phyloP scores from a whole-genome alignment of 2,888 invertebrate species.

The Pachycephus smyrnensis region DNA sequence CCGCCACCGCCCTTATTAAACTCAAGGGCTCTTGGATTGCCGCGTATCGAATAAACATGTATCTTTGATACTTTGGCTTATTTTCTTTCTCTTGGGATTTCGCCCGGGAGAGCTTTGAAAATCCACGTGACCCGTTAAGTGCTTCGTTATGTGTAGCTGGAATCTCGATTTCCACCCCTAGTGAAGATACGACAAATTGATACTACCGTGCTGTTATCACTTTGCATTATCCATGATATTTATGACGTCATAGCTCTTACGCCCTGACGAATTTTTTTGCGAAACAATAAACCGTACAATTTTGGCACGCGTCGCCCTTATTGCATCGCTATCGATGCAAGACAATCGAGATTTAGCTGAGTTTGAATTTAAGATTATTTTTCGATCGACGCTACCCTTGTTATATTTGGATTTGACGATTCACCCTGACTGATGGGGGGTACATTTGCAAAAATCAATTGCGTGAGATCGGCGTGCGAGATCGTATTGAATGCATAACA shows the following conservation, averaged over 20 bases:
- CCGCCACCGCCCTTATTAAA: constrained; percentile 53
- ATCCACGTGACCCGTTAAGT: background rate
- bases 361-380: background rate
- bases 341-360: no score
- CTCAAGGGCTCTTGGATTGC: constrained; percentile 54
- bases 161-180: background rate
- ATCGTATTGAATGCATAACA: background rate
- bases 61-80: background rate
- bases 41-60: constrained; percentile 48
- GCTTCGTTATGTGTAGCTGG: background rate
- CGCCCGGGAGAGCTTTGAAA: background rate
- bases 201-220: background rate
- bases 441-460: background rate
- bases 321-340: no score
- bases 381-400: background rate
- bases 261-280: no score
- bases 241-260: no score
- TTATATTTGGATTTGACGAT: background rate
- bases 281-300: no score
- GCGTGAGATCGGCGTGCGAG: background rate
- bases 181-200: background rate
- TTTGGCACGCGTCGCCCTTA: no score
- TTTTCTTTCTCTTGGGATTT: background rate
- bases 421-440: background rate
- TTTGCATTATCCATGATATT: no score